phyloP scores from a whole-genome alignment of 1,140 invertebrate species.

The Halesus radiatus region DNA sequence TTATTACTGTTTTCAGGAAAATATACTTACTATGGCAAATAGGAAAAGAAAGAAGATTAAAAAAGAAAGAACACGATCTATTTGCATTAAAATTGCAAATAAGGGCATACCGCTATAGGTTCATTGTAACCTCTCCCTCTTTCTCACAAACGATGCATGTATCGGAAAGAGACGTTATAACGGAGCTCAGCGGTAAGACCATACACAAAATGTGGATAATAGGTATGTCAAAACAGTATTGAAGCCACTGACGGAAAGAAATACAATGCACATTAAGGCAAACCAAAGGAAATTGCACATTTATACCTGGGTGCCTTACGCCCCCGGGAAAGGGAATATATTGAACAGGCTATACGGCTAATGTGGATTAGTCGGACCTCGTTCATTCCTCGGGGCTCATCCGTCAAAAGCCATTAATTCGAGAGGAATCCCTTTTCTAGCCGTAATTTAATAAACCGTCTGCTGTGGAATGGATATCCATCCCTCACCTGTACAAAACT shows the following conservation, averaged over 20 bases:
- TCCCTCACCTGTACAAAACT: constrained; percentile 24
- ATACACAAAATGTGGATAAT: no score
- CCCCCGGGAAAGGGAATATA: constrained; percentile 10
- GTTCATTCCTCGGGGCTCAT: neutral
- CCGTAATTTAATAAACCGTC: constrained; percentile 25
- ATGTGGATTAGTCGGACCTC: constrained; percentile 29
- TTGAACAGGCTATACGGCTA: neutral
- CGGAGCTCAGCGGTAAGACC: no score
- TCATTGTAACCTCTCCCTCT: no score
- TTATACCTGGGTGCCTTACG: constrained; percentile 35
- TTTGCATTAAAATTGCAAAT: no score
- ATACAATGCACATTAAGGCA: neutral
- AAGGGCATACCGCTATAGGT: no score
- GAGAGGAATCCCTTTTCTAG: constrained; percentile 31
- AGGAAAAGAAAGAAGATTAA: no score
- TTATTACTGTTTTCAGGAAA: no score
- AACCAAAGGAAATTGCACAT: constrained; percentile 30
- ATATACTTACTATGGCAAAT: no score
- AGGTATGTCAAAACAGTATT: neutral
- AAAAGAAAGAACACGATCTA: no score
- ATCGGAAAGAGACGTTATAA: no score
- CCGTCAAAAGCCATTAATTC: constrained; percentile 28
- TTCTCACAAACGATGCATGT: no score
- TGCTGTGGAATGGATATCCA: constrained; percentile 17
- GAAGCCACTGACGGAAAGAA: neutral